Base-by-base conservation (phyloP, 2,797 vertebrate genomes). In the Leptodactylus fallax region DNA sequence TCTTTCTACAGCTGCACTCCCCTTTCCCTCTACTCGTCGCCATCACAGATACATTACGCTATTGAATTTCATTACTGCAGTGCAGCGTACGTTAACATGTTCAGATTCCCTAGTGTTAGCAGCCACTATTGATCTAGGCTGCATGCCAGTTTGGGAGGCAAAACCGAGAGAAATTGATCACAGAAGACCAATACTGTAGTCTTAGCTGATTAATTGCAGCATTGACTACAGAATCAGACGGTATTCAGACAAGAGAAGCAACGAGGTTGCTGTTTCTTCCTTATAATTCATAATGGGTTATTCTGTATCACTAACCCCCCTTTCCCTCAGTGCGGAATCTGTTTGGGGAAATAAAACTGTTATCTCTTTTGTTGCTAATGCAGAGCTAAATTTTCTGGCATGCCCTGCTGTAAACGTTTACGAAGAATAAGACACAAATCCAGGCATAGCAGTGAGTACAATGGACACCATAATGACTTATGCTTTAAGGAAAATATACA, bases 21-120 rank as follows among this genome's bases (percentile, higher is more conserved):
- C 21, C 27, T 69, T 51, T 83, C 81, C 16, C 79, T 83, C 36
- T 58, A 6, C 12, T 71, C 45, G 27, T 61, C 58, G 27, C 63
- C 45, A 58, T 84, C 45, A 55, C 17, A 61, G 67, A 60, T 55
- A 82, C 82, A 79, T 77, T 77, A 87, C 9, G 74, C 6, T 55
- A 83, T 88, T 56, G 81, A 17, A 7, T 79, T 74, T 79, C 72
- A 58, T 47, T 58, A 53, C 74, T 71, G 74, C 71, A 83, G 51
- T 72, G 60, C 81, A 19, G 36, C 13, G 47, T 14, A 8, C 23
- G 53, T 27, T 79, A 47, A 49, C 45, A 49, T 49, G 23, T 79
- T 55, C 76, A 27, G 23, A 79, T 79, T 55, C 51, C 76, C n/a
- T 74, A 36, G 17, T 49, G 71, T 74, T 36, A 74, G 17, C 71